Conservation (phyloP, 2,797 vertebrate species). For the Syndactyla subalaris region DNA sequence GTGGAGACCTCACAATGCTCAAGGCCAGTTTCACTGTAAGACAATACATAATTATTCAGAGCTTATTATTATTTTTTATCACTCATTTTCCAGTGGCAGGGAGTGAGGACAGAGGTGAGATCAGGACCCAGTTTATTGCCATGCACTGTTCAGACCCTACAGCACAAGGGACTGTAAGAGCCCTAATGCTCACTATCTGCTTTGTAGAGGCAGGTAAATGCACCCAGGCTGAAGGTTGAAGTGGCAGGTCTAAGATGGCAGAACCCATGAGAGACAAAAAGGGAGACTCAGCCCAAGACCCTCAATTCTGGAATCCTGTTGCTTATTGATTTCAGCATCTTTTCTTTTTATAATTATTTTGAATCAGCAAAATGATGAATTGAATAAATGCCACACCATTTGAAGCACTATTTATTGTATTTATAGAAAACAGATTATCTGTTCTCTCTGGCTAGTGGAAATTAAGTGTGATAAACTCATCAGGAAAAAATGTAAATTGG, state of each 20-base stretch:
- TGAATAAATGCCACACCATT: neutral
- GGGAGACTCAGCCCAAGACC: neutral
- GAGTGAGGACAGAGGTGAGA: neutral
- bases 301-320: neutral
- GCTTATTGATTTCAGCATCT: neutral
- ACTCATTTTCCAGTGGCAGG: neutral
- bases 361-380: neutral
- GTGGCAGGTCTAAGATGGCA: neutral
- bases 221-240: neutral
- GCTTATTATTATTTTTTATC: conserved; percentile 53
- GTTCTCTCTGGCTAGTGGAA: neutral
- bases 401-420: neutral
- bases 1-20: neutral
- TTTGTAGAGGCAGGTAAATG: neutral
- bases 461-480: conserved; percentile 13
- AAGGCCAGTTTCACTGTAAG: conserved; percentile 7
- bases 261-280: neutral
- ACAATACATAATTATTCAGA: conserved; percentile 25
- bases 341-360: neutral
- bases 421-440: conserved; percentile 26
- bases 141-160: neutral
- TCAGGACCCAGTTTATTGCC: neutral
- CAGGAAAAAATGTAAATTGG: conserved; percentile 36
- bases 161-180: neutral
- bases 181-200: neutral